Evolutionary conservation across 2,797 vertebrate genomes (phyloP).

Genomic region (Gouania willdenowi): DNA sequence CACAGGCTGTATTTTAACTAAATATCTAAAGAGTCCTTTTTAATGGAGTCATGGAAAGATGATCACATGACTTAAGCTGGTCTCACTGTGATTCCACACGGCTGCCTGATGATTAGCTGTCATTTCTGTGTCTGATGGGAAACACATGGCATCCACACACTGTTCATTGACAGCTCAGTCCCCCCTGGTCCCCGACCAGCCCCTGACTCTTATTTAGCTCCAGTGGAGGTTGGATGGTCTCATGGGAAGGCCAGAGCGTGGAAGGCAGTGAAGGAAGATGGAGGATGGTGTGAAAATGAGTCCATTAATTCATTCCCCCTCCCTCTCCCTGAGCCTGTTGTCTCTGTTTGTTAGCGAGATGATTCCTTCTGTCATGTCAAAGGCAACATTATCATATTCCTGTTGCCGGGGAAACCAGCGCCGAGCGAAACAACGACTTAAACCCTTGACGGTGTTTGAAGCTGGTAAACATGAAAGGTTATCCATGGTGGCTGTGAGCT

Average conservation of each 20-base stretch:
- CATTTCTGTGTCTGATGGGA: constrained; percentile 51
- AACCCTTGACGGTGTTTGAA: constrained; percentile 69
- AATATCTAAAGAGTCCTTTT: too few species aligned
- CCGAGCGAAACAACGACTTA: constrained; percentile 66
- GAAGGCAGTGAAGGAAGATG: constrained; percentile 65
- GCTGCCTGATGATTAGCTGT: constrained; percentile 60
- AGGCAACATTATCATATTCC: constrained; percentile 82
- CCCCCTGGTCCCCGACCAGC: constrained; percentile 39
- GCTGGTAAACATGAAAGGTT: constrained; percentile 76
- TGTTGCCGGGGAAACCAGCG: constrained; percentile 78
- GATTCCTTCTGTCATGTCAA: constrained; percentile 83
- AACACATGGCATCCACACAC: constrained; percentile 60
- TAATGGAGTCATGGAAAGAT: constrained; percentile 63
- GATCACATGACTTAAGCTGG: constrained; percentile 52
- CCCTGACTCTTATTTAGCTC: constrained; percentile 68
- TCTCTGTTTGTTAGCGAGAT: constrained; percentile 80
- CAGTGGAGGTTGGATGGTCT: constrained; percentile 60
- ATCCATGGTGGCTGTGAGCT: constrained; percentile 55
- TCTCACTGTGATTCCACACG: constrained; percentile 59
- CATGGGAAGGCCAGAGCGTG: constrained; percentile 60
- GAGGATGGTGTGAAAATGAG: constrained; percentile 75
- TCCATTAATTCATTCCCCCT: constrained; percentile 70
- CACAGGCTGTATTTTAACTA: too few species aligned
- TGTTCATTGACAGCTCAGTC: constrained; percentile 56
- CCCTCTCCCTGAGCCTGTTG: constrained; percentile 70